phyloP scores from a whole-genome alignment of 2,888 invertebrate species.

The Papilio elwesi region DNA sequence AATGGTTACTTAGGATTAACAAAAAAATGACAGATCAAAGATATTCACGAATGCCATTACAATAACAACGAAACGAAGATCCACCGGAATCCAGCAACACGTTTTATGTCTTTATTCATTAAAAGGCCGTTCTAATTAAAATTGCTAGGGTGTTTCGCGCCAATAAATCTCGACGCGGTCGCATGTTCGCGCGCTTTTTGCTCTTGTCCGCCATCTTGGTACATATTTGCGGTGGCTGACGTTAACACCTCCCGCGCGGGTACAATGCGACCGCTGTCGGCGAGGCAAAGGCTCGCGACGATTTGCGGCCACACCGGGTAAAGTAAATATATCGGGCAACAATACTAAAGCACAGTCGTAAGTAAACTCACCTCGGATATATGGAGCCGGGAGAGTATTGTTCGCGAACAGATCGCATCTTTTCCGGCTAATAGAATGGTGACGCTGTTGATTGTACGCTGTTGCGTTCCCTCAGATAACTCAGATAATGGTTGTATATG shows the following conservation, averaged over 20 bases:
- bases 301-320: constrained; percentile 51
- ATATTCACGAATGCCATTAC: constrained; percentile 34
- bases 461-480: constrained; percentile 2
- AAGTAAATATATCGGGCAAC: constrained; percentile 53
- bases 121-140: constrained; percentile 61
- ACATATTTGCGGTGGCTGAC: constrained; percentile 56
- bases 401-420: constrained; percentile 53
- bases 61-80: constrained; percentile 47
- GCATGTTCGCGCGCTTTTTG: constrained; percentile 50
- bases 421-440: constrained; percentile 52
- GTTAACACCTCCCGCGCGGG: constrained; percentile 55
- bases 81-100: constrained; percentile 49
- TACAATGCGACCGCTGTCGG: constrained; percentile 54
- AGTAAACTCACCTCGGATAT: constrained; percentile 49
- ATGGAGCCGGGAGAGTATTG: constrained; percentile 51
- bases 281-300: constrained; percentile 49
- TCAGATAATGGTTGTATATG: constrained; percentile 3
- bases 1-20: not conserved
- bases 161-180: constrained; percentile 54
- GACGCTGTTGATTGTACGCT: constrained; percentile 14
- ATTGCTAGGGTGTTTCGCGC: constrained; percentile 54
- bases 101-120: constrained; percentile 60
- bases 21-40: not conserved
- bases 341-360: constrained; percentile 52
- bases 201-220: constrained; percentile 52